Conservation (phyloP, 2,113 vertebrate genomes). For the Harpagus bidentatus region DNA sequence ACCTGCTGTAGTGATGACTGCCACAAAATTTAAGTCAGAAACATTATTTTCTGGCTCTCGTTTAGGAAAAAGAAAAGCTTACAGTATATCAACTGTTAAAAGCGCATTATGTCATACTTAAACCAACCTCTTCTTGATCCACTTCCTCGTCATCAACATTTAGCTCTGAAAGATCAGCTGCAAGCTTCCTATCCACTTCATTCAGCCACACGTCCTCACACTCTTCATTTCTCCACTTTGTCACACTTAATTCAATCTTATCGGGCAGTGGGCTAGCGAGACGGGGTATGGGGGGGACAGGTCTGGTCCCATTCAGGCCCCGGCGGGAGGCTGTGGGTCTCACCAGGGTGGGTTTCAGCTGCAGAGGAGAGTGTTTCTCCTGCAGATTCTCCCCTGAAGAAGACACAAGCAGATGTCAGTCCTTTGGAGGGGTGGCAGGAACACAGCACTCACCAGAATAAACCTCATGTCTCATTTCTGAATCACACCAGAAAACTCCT, state of each 20-base stretch:
- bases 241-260: background rate
- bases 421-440: background rate
- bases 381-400: constrained; percentile 33
- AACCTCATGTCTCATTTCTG: background rate
- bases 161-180: constrained; percentile 69
- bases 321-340: constrained; percentile 71
- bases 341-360: constrained; percentile 70
- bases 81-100: rapidly evolving
- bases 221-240: constrained; percentile 49
- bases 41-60: background rate
- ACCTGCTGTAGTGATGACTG: background rate
- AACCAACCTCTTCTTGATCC: constrained; percentile 87
- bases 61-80: background rate
- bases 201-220: constrained; percentile 37
- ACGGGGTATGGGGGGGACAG: constrained; percentile 73
- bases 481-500: background rate
- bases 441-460: background rate
- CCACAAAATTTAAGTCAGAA: background rate
- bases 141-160: constrained; percentile 70
- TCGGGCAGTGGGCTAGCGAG: constrained; percentile 67
- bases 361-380: constrained; percentile 69
- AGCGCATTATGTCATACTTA: background rate
- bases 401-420: background rate
- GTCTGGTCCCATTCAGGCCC: constrained; percentile 73
- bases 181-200: constrained; percentile 44